Evolutionary conservation across 1,140 invertebrate species (phyloP).

Genomic region (Arctopsyche grandis): DNA sequence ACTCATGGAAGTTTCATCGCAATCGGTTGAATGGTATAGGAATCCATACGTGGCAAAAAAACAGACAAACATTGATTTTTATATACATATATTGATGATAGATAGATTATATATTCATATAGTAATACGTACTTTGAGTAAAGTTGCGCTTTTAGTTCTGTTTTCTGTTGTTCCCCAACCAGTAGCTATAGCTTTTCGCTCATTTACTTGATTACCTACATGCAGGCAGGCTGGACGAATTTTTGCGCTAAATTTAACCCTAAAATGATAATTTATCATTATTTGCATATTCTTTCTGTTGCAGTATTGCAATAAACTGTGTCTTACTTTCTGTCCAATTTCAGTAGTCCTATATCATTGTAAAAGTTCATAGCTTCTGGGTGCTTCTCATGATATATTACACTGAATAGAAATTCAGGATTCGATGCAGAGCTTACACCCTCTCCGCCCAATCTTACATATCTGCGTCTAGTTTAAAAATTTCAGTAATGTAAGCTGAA

Average conservation of each 20-base stretch:
- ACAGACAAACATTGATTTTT: too few relatives aligned
- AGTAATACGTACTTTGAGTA: conserved; percentile 49
- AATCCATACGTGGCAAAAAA: too few relatives aligned
- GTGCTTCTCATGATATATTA: conserved; percentile 28
- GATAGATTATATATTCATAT: too few relatives aligned
- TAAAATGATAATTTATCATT: conserved; percentile 2
- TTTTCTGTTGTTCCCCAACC: conserved; percentile 44
- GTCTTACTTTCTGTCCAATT: conserved; percentile 53
- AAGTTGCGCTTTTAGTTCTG: conserved; percentile 26
- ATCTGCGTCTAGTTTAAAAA: background rate
- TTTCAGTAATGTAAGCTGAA: too few relatives aligned
- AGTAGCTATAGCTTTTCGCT: conserved; percentile 38
- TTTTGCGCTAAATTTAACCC: conserved; percentile 34
- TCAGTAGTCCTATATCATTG: conserved; percentile 60
- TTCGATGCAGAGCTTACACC: background rate
- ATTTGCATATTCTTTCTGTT: too few relatives aligned
- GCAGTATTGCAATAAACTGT: too few relatives aligned
- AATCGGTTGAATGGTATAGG: too few relatives aligned
- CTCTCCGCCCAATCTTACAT: conserved; percentile 36
- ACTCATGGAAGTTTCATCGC: too few relatives aligned
- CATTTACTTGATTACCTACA: conserved; percentile 28
- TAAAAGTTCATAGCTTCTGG: conserved; percentile 54
- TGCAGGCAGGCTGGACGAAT: conserved; percentile 53
- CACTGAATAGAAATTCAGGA: conserved; percentile 15
- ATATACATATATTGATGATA: too few relatives aligned